These are phyloP conservation scores for Saturnia japonica DNA, from an alignment of 2,888 invertebrate genomes.

Conservation along the genomic window DNA sequence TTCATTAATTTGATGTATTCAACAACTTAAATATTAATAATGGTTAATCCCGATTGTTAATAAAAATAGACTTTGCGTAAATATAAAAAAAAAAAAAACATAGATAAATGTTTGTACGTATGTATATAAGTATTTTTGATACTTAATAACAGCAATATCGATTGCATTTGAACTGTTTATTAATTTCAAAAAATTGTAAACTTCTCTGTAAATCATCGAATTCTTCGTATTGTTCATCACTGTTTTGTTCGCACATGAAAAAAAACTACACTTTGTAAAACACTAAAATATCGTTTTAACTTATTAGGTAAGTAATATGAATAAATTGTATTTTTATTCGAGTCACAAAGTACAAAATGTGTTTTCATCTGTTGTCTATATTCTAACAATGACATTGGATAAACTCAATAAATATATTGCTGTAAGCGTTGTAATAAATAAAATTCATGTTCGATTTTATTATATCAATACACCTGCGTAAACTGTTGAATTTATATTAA, in stretches of 20 bases:
- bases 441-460: conserved; percentile 1
- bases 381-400: neutral
- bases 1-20: too few species aligned
- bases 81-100: too few species aligned
- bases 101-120: too few species aligned
- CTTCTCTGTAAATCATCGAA: neutral
- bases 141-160: too few species aligned
- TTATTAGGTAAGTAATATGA: neutral
- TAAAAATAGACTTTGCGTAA: too few species aligned
- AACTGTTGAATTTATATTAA: conserved; percentile 10
- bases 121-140: too few species aligned
- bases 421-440: conserved; percentile 5
- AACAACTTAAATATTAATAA: too few species aligned
- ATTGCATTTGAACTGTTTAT: too few species aligned
- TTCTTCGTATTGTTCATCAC: neutral
- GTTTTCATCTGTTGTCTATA: neutral
- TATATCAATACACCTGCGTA: conserved; percentile 14
- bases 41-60: too few species aligned
- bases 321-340: neutral
- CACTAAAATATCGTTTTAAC: neutral
- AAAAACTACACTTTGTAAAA: neutral
- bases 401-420: conserved; percentile 11
- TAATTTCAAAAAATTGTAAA: neutral
- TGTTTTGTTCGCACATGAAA: neutral
- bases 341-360: neutral